Conservation (phyloP, 2,797 vertebrate species). For the Allobates femoralis region DNA sequence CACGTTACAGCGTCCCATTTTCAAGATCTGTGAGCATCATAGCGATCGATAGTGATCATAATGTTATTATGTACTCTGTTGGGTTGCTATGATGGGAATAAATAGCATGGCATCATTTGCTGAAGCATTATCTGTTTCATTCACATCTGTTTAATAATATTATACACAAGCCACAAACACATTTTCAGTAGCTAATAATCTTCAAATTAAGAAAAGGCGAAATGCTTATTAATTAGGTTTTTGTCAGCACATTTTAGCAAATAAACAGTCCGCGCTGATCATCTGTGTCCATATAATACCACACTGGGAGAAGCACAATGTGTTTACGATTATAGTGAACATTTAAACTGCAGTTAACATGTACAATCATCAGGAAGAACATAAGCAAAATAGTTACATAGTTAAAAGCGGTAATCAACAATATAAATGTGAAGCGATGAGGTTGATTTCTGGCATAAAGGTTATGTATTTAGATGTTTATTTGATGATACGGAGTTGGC, state of each 20-base stretch:
- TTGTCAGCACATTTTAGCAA: constrained; percentile 51
- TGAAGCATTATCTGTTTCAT: constrained; percentile 1
- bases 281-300: constrained; percentile 12
- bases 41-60: no score
- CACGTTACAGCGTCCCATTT: no score
- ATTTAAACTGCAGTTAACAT: constrained; percentile 10
- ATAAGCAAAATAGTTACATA: neutral
- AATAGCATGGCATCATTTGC: neutral
- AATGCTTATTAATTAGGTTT: constrained; percentile 52
- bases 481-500: no score
- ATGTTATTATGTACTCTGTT: no score
- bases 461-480: no score
- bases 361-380: neutral
- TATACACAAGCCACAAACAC: constrained; percentile 15
- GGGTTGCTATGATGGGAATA: neutral
- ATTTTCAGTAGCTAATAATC: constrained; percentile 50
- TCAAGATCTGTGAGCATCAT: no score
- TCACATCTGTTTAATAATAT: constrained; percentile 29
- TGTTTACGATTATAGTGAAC: constrained; percentile 15
- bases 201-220: constrained; percentile 44
- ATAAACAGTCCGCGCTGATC: constrained; percentile 42
- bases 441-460: neutral
- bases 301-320: constrained; percentile 29
- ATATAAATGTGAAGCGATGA: neutral
- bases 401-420: neutral